Conservation (phyloP, 2,888 invertebrate genomes). For the Diploptera punctata region DNA sequence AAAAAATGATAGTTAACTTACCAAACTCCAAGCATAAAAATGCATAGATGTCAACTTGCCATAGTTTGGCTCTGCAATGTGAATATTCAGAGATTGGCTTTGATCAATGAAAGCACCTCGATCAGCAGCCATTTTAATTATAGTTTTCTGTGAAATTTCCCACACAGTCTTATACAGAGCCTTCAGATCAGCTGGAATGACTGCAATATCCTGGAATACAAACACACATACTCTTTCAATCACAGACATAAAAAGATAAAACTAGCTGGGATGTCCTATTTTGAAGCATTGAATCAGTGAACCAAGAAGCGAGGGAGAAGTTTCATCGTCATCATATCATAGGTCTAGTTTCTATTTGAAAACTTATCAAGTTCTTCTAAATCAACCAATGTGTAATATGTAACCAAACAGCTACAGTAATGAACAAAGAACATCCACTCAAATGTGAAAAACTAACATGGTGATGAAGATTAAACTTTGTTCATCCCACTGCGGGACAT, state of each 20-base stretch:
- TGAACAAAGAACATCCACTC: too few species aligned
- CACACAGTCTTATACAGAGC: conserved; percentile 95
- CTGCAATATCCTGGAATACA: conserved; percentile 69
- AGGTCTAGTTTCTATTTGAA: too few species aligned
- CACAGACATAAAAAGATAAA: background rate
- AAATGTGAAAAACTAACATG: too few species aligned
- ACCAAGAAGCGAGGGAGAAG: too few species aligned
- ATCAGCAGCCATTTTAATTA: conserved; percentile 97
- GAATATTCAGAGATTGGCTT: conserved; percentile 97
- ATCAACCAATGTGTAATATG: too few species aligned
- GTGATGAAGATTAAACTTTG: too few species aligned
- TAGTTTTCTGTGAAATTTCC: conserved; percentile 93
- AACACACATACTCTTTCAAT: background rate
- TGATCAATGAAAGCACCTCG: conserved; percentile 98
- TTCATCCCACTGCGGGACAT: too few species aligned
- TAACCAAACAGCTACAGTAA: too few species aligned
- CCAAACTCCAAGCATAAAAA: conserved; percentile 95
- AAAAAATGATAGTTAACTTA: conserved; percentile 46
- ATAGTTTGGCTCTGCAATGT: conserved; percentile 93
- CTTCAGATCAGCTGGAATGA: conserved; percentile 85
- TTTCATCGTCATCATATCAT: too few species aligned
- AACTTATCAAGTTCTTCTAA: too few species aligned
- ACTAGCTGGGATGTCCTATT: too few species aligned
- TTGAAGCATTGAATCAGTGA: too few species aligned
- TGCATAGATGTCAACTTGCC: conserved; percentile 97